Base-by-base conservation (phyloP, 1,140 invertebrate genomes). In the Bombus affinis region DNA sequence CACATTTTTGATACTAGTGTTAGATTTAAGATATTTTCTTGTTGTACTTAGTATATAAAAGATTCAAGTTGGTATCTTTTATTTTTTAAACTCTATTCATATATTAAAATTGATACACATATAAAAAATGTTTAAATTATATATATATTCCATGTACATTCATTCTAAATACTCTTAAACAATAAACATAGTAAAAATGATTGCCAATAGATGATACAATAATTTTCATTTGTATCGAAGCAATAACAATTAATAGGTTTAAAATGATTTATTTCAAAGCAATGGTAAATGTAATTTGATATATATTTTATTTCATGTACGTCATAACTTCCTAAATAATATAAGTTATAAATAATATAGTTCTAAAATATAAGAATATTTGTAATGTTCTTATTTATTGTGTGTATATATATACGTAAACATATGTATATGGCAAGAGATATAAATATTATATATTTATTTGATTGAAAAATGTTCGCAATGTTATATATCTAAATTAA, bases 111-210 rank as follows among this genome's bases (percentile, higher is more conserved):
- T 42, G 3, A 66, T 44, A 44, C 2, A 37, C 4, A 65, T 77
- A 25, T 62, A 62, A 8, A 76, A 35, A 59, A 28, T 76, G 39
- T 57, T 65, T 83, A 39, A 66, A 74, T 47, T 75, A 85, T 57
- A 22, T 76, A 22, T 76, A 65, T 44, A 86, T 70, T 70, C 35
- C 35, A 78, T 83, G 72, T 62, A 22, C 15, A 83, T 83, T 85
- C 35, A 37, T 65, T 81, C 25, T 81, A 44, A 81, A 81, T 44
- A 74, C 47, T 84, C 18, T 71, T 44, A 25, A 81, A 42, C 18
- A 74, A 35, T 81, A 35, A 71, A 62, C n/a, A 35, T 18, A 47
- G 3, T 83, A 18, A 28, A 76, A 66, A 68, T 39, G 12, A 42
- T 5, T 70, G 68, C 12, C 5, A 83, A 22, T 18, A 53, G 15